Percentiles rank a stretch among this genome's conserved stretches.
Conservation (phyloP, 2,888 invertebrate species). For the Luffia ferchaultella region DNA sequence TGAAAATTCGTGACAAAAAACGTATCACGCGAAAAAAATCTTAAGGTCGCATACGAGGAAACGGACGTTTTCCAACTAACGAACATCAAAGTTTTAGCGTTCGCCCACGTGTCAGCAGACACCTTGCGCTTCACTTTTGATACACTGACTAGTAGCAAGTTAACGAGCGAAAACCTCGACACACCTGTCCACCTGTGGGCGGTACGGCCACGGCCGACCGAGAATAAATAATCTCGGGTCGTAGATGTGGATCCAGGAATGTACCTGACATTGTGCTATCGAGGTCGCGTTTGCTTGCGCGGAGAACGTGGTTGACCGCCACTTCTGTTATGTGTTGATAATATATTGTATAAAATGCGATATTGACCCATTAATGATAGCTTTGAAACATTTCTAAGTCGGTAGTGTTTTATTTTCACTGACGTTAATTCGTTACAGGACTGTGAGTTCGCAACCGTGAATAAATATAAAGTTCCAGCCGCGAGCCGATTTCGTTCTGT, state of each 20-base stretch:
- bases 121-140: neutral
- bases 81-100: neutral
- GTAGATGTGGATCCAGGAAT: too few species aligned
- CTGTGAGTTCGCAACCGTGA: neutral
- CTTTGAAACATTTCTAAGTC: too few species aligned
- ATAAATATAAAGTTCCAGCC: slow-evolving; percentile 20
- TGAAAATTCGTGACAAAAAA: neutral
- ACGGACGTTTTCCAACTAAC: neutral
- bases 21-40: neutral
- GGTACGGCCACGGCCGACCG: neutral
- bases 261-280: too few species aligned
- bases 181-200: neutral
- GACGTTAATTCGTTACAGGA: neutral
- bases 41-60: neutral
- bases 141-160: neutral
- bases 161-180: neutral
- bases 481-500: slow-evolving; percentile 40
- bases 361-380: too few species aligned
- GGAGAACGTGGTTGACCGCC: too few species aligned
- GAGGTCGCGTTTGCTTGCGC: too few species aligned
- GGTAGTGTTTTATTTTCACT: neutral
- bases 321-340: too few species aligned
- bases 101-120: neutral
- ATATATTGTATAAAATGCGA: too few species aligned
- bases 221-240: too few species aligned